Conservation (phyloP, 2,797 vertebrate species). For the Prunella strophiata region DNA sequence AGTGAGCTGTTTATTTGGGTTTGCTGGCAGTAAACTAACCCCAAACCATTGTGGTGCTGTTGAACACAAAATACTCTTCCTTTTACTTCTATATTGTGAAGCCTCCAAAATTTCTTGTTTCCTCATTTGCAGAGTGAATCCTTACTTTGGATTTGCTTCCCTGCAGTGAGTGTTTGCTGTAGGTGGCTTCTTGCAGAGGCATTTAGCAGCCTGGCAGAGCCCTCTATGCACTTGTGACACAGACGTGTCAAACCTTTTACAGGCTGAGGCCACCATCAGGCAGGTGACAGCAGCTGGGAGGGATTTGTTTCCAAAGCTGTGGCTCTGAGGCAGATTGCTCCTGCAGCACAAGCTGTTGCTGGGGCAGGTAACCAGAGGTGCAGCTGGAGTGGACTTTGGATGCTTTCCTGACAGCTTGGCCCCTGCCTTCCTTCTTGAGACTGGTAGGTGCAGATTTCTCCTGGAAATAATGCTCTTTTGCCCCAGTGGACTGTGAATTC, state of each 20-base stretch:
- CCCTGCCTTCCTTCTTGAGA: background rate
- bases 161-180: background rate
- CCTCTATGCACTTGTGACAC: background rate
- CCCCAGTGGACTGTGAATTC: background rate
- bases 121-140: background rate
- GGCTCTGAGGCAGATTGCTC: background rate
- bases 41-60: background rate
- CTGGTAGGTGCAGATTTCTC: background rate
- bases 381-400: background rate
- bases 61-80: background rate
- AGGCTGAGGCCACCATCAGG: background rate
- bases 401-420: background rate
- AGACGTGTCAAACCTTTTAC: background rate
- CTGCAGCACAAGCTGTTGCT: background rate
- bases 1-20: conserved; percentile 39
- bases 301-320: background rate
- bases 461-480: background rate
- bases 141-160: background rate
- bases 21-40: conserved; percentile 18
- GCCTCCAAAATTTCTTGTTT: background rate
- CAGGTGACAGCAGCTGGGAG: background rate
- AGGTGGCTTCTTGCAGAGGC: background rate
- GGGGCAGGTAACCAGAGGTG: background rate
- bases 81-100: background rate
- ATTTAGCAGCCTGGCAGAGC: background rate